Evolutionary conservation across 2,888 invertebrate genomes (phyloP), one percentile per base, ranked within the genome.

Genomic region (Theodoxus fluviatilis): DNA sequence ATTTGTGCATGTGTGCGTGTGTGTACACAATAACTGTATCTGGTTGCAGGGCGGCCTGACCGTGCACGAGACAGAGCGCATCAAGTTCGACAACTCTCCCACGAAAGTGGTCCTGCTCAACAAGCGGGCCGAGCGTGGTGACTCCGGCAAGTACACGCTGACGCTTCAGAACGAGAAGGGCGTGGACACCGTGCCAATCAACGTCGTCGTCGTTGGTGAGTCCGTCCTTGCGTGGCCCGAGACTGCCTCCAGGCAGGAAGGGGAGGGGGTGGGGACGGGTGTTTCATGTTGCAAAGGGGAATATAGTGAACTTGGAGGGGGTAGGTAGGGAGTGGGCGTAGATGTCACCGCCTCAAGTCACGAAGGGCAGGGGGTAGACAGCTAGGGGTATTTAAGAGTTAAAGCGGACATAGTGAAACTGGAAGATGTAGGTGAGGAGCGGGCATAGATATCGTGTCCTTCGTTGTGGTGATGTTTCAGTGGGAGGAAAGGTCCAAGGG

Each of bases 61-160:
- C 83, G 89, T 92, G 75, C 91, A 92, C 15, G 93, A 94, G 84
- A 82, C 82, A 57, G 92, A 92, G 73, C 91, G 97, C 70, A 92
- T 97, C 79, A 93, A 93, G 80, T 94, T 96, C 86, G 84, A 84
- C 70, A 79, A 81, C 37, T 76, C 72, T 49, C 80, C 79, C 33
- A 80, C 80, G 49, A 82, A 84, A 68, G 80, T 87, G 64, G 75
- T 82, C 22, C 70, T 88, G 31, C 69, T 74, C 68, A 84, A 84
- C 87, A 94, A 94, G 81, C 92, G 91, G 68, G 96, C 97, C 0
- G 94, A 95, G 87, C 91, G 97, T 63, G 91, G 92, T 0, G 99
- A 99, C 86, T 93, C 94, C 28, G 99, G 99, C 63, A 93, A 92
- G 7, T 99, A 99, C 86, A 93, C 94, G 0, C 93, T 99, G 64